These are phyloP conservation scores for Euwallacea fornicatus DNA, from an alignment of 1,140 invertebrate genomes.

Conservation along the genomic window DNA sequence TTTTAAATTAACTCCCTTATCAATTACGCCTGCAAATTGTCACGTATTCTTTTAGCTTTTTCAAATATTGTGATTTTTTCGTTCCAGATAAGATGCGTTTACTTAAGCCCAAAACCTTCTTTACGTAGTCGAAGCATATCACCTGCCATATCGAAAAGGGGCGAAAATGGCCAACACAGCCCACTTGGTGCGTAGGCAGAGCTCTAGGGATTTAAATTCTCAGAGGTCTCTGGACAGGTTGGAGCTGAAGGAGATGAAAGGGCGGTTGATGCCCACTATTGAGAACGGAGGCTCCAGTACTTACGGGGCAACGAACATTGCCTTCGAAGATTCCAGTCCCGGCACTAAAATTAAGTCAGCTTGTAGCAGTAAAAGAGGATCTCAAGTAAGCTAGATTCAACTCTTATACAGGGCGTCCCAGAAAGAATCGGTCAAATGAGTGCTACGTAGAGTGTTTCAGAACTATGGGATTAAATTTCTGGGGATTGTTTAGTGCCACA, in stretches of 20 bases:
- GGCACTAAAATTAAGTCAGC: slow-evolving; percentile 56
- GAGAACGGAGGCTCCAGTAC: slow-evolving; percentile 67
- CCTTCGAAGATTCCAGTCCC: slow-evolving; percentile 80
- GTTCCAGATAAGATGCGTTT: background rate
- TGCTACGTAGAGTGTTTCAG: no score
- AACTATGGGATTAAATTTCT: no score
- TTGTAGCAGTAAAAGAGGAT: slow-evolving; percentile 49
- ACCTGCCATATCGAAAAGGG: background rate
- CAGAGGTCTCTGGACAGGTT: slow-evolving; percentile 81
- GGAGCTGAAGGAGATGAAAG: slow-evolving; percentile 83
- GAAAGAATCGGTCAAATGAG: no score
- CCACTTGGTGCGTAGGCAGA: slow-evolving; percentile 82
- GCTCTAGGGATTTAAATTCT: slow-evolving; percentile 77
- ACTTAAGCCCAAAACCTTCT: no score
- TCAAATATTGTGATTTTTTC: background rate
- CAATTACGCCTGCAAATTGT: no score
- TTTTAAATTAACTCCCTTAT: no score
- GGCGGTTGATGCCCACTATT: slow-evolving; percentile 69
- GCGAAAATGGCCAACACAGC: slow-evolving; percentile 83
- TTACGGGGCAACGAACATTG: slow-evolving; percentile 85
- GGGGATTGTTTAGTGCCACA: no score
- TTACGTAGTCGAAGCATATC: no score
- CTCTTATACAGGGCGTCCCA: no score
- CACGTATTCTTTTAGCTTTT: background rate
- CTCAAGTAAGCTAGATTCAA: slow-evolving; percentile 14